Base-by-base conservation (phyloP, 2,797 vertebrate genomes). In the Gadopsis bispinosus region DNA sequence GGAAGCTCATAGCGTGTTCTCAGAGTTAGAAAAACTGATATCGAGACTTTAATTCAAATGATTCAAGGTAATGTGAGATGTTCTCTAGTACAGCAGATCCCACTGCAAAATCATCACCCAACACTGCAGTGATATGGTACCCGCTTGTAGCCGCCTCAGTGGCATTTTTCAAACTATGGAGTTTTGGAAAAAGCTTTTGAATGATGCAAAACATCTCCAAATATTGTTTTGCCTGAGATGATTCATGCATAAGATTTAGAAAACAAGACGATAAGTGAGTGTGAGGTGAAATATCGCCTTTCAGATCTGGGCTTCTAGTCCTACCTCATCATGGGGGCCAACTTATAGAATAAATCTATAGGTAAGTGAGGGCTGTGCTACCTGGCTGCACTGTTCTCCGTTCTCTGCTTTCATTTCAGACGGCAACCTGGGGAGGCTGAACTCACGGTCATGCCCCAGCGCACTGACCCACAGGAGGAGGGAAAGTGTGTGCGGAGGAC, bases 381-480 rank as follows among this genome's bases (percentile, higher is more conserved):
- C 65, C 31, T 26, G 43, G 64, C 45, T 63, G 53, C 29, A 55
- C 53, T 26, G 37, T 26, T 72, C 41, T 80, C 41, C 62, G 12
- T 63, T 56, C 50, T n/a, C 35, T 33, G 33, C 37, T 73, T 76
- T 78, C 63, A 74, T 78, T 80, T 80, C 26, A 73, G 54, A 73
- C 7, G 29, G 71, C 39, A 73, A 90, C 82, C 77, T 77, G 80
- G 66, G 73, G 79, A 88, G 83, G 72, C 33, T 71, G 62, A 78
- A 80, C 71, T 81, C n/a, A 8, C 68, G 75, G 35, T 76, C 61
- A 19, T 85, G 84, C 71, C 75, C 78, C 22, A 48, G 54, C 13
- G 43, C 78, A 59, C 75, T 85, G 87, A 89, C 80, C 87, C 85
- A 72, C 74, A 81, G 72, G 22, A 75, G 81, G 87, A 75, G 68